phyloP scores from a whole-genome alignment of 2,113 vertebrate species.

The Taurulus bubalis region DNA sequence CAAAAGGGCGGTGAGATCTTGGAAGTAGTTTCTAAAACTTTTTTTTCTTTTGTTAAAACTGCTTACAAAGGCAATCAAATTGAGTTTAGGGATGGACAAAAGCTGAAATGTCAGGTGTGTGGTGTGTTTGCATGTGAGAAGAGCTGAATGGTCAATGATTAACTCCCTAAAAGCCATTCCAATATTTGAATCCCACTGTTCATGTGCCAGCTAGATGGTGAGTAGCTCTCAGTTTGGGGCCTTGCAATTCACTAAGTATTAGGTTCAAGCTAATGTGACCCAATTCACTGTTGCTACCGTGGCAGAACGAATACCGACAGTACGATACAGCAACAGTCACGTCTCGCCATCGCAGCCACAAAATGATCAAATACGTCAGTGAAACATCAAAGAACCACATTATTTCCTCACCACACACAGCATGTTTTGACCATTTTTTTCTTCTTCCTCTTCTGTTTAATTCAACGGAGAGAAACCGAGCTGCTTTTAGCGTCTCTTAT shows the following conservation, averaged over 20 bases:
- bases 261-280: slow-evolving; percentile 32
- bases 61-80: not conserved
- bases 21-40: not conserved
- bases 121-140: not conserved
- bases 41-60: not conserved
- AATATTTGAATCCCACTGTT: slow-evolving; percentile 21
- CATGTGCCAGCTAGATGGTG: slow-evolving; percentile 18
- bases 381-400: slow-evolving; percentile 41
- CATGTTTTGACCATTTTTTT: not conserved
- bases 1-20: not conserved
- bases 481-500: slow-evolving; percentile 65
- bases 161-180: not conserved
- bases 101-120: not conserved
- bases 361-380: slow-evolving; percentile 23
- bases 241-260: slow-evolving; percentile 33
- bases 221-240: slow-evolving; percentile 15
- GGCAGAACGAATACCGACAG: slow-evolving; percentile 8
- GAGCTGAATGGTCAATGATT: slow-evolving; percentile 9
- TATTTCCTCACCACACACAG: slow-evolving; percentile 5
- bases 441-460: slow-evolving; percentile 5
- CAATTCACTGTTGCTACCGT: slow-evolving; percentile 18
- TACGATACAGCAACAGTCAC: slow-evolving; percentile 9
- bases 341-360: not conserved
- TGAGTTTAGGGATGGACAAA: not conserved
- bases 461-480: slow-evolving; percentile 32